Base-by-base conservation (phyloP, 2,797 vertebrate species). In the Clarias fuscus region DNA sequence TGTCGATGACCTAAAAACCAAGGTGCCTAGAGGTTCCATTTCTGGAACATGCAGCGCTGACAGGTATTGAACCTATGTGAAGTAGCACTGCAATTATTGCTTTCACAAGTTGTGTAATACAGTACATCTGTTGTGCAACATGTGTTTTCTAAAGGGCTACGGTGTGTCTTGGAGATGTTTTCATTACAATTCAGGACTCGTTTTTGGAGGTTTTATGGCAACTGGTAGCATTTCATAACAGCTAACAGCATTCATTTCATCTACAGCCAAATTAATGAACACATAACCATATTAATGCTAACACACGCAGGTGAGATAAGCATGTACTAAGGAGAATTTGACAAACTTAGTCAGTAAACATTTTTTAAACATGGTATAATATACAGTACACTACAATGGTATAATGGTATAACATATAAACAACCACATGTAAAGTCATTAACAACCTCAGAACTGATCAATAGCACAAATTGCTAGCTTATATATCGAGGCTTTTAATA, bases 51-150 rank as follows among this genome's bases (percentile, higher is more conserved):
- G 84, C 68, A 86, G 53, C 65, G 87, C 83, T 86, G 86, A 90
- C 84, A 91, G 86, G 89, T 86, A 88, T 56, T 43, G 56, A 87
- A 85, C 85, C 70, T 86, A 86, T 68, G 64, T 30, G 59, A 79
- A 89, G 83, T 58, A 87, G 48, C 67, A 68, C 88, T 79, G 82
- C 82, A 90, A 86, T 91, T 89, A 90, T 77, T 56, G 71, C 75
- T 79, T 86, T 86, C 72, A 85, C 77, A 88, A 59, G 85, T 85
- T 89, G 82, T 85, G 89, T 87, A 89, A 91, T 83, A 91, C 37
- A 4, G 37, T 37, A 37, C 82, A 90, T 89, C 64, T 64, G 84
- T 30, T 65, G 78, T 48, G 24, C 10, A 65, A 82, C 20, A 20
- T 53, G 33, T 37, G 30, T 85, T 80, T 87, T 24, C 30, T 83